Conservation (phyloP, 2,113 vertebrate genomes). For the Bufo gargarizans region DNA sequence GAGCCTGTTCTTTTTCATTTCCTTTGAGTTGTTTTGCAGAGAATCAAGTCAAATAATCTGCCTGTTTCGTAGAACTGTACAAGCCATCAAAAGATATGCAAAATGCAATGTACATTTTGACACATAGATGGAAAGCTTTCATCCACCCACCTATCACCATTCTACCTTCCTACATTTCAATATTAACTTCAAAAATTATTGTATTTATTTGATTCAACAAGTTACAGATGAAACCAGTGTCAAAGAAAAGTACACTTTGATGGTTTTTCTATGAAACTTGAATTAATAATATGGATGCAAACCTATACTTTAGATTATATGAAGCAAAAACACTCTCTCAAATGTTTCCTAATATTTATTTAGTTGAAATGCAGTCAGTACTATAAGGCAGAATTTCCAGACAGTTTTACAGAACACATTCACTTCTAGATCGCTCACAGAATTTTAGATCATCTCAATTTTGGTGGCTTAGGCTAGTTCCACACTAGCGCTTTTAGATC, state of each 20-base stretch:
- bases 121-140: background rate
- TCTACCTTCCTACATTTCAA: background rate
- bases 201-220: background rate
- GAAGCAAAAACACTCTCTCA: no score
- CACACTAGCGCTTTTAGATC: no score
- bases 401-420: no score
- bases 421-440: no score
- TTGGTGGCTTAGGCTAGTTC: no score
- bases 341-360: no score
- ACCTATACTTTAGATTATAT: no score
- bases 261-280: background rate
- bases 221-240: background rate
- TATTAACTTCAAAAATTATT: background rate
- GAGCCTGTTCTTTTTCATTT: conserved; percentile 28
- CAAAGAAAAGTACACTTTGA: background rate
- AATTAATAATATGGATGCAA: background rate
- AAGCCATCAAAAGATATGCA: conserved; percentile 1
- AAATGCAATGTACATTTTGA: background rate
- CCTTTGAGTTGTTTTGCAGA: conserved; percentile 27
- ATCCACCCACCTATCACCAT: background rate
- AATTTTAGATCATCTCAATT: no score
- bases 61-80: background rate
- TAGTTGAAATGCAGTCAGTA: no score
- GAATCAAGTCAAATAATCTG: conserved; percentile 19
- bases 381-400: no score